A percentile compares a stretch with the other conserved stretches of the same genome.
phyloP scores from a whole-genome alignment of 64 coral and sea anemone species.

The Acropora tenuis region DNA sequence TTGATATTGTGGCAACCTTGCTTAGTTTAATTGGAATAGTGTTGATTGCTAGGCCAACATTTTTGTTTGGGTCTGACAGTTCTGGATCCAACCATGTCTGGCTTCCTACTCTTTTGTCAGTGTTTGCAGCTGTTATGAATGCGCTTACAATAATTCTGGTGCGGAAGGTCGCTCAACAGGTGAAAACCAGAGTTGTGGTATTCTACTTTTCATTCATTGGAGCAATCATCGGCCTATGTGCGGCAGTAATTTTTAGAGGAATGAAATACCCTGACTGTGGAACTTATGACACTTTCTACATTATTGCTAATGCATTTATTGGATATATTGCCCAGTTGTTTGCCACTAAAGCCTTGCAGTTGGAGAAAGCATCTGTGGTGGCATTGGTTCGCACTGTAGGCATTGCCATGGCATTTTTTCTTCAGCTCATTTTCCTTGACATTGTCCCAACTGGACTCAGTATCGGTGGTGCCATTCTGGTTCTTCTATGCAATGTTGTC shows the following conservation, averaged over 20 bases:
- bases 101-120: slow-evolving; percentile 49
- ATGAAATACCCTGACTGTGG: slow-evolving; percentile 61
- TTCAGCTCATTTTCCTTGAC: slow-evolving; percentile 31
- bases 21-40: slow-evolving; percentile 59
- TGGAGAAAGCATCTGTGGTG: slow-evolving; percentile 59
- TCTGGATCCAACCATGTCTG: slow-evolving; percentile 4
- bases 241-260: slow-evolving; percentile 17
- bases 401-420: slow-evolving; percentile 46
- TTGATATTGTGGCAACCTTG: slow-evolving; percentile 33
- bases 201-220: slow-evolving; percentile 56
- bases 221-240: slow-evolving; percentile 13
- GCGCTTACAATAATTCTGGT: not conserved
- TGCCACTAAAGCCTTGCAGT: slow-evolving; percentile 2
- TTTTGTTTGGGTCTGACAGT: slow-evolving; percentile 46
- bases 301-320: not conserved
- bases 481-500: slow-evolving; percentile 52
- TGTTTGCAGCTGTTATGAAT: not conserved
- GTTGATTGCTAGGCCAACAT: slow-evolving; percentile 48
- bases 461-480: slow-evolving; percentile 53
- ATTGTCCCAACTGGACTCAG: slow-evolving; percentile 26
- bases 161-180: not conserved
- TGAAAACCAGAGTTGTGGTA: slow-evolving; percentile 36
- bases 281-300: slow-evolving; percentile 47
- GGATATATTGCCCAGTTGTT: slow-evolving; percentile 36
- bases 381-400: slow-evolving; percentile 30